phyloP scores from a whole-genome alignment of 2,888 invertebrate genomes.

The Acrobasis consociella region DNA sequence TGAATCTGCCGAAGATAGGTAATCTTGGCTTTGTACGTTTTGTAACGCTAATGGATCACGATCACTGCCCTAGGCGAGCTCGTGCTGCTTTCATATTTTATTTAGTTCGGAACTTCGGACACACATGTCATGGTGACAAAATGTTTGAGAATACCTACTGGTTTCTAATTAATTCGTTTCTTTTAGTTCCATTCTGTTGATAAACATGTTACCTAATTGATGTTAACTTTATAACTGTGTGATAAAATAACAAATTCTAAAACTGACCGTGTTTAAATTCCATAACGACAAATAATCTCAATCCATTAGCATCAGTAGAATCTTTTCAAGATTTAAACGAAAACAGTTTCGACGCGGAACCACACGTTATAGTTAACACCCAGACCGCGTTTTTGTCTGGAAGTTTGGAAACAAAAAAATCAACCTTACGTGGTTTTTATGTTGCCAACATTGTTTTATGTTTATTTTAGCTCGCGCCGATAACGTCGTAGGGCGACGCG shows the following conservation, averaged over 20 bases:
- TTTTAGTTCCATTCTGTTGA: background rate
- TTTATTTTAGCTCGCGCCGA: slow-evolving; percentile 72
- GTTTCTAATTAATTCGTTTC: background rate
- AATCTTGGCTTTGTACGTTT: slow-evolving; percentile 49
- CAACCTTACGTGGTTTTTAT: slow-evolving; percentile 62
- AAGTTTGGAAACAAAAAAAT: slow-evolving; percentile 63
- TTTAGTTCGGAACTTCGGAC: background rate
- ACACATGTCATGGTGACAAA: background rate
- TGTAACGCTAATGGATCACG: slow-evolving; percentile 52
- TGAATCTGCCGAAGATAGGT: slow-evolving; percentile 59
- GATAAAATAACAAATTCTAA: background rate
- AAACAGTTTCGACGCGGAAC: slow-evolving; percentile 46
- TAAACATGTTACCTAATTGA: background rate
- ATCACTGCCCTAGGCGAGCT: slow-evolving; percentile 13
- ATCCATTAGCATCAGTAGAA: slow-evolving; percentile 22
- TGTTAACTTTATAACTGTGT: background rate
- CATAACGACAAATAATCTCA: slow-evolving; percentile 21
- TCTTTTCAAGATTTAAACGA: slow-evolving; percentile 27
- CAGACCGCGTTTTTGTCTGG: slow-evolving; percentile 54
- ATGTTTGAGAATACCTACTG: background rate
- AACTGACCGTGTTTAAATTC: background rate
- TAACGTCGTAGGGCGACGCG: slow-evolving; percentile 44
- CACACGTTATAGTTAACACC: slow-evolving; percentile 66
- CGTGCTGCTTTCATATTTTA: background rate
- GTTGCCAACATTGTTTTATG: slow-evolving; percentile 59